A percentile compares a stretch with the other conserved stretches of the same genome.
These are phyloP conservation scores for Eupelmus urozonus DNA, from an alignment of 2,888 invertebrate genomes.

Conservation along the genomic window DNA sequence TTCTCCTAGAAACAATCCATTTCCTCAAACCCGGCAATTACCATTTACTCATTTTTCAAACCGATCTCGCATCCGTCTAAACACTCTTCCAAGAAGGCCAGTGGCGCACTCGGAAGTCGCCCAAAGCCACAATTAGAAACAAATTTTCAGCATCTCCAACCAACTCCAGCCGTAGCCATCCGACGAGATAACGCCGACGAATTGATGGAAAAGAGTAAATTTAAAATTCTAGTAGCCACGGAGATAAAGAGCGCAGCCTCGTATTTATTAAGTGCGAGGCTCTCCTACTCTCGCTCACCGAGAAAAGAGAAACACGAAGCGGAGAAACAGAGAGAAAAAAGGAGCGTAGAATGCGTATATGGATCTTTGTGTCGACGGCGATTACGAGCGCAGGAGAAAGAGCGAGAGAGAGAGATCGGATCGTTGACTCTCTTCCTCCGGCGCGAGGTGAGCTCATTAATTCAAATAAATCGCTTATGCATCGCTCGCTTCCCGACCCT, in stretches of 20 bases:
- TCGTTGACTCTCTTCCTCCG: conserved; percentile 52
- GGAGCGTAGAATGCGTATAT: conserved; percentile 46
- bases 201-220: conserved; percentile 55
- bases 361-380: conserved; percentile 36
- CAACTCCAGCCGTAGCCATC: background rate
- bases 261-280: conserved; percentile 58
- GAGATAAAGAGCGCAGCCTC: conserved; percentile 43
- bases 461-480: conserved; percentile 71
- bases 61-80: too few relatives aligned
- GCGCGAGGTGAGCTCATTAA: conserved; percentile 68
- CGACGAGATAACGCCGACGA: conserved; percentile 46
- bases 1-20: too few relatives aligned
- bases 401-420: conserved; percentile 46
- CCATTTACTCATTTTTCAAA: too few relatives aligned
- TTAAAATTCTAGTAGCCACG: conserved; percentile 57
- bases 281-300: background rate
- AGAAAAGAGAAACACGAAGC: background rate
- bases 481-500: too few relatives aligned
- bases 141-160: conserved; percentile 37
- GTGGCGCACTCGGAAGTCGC: too few relatives aligned
- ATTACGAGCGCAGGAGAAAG: conserved; percentile 31
- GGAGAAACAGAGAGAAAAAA: conserved; percentile 26
- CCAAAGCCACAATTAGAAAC: conserved; percentile 51
- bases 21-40: too few relatives aligned
- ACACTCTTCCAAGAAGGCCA: too few relatives aligned